phyloP scores from a whole-genome alignment of 2,113 vertebrate genomes.

The Acrocephalus kingi region DNA sequence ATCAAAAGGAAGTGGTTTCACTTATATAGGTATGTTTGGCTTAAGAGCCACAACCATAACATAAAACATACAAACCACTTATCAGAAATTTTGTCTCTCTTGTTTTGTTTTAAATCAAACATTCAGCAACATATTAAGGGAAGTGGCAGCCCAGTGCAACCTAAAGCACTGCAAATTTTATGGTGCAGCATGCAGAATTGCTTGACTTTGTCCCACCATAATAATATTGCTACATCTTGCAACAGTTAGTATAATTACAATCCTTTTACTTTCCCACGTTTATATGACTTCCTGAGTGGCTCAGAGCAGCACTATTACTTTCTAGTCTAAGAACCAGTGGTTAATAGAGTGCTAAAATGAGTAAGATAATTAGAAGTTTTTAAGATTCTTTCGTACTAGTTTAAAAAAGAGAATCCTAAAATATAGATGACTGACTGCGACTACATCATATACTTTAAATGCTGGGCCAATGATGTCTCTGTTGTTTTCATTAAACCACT shows the following conservation, averaged over 20 bases:
- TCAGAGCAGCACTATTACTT: neutral
- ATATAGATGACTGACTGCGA: fast-evolving
- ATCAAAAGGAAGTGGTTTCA: neutral
- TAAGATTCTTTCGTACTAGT: neutral
- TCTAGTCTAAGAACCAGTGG: neutral
- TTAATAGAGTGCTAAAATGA: neutral
- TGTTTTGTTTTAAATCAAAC: neutral
- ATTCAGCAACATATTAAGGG: neutral
- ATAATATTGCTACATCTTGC: neutral
- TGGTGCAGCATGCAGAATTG: neutral
- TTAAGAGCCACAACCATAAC: neutral
- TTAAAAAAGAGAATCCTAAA: neutral
- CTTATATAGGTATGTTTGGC: neutral
- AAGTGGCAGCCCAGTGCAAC: neutral
- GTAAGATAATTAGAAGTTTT: neutral
- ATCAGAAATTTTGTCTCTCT: neutral
- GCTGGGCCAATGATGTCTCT: fast-evolving
- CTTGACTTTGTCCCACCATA: neutral
- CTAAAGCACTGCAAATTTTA: neutral
- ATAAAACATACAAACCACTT: neutral
- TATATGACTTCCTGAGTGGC: neutral
- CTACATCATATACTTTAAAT: neutral
- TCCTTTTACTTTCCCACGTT: neutral
- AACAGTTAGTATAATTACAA: neutral
- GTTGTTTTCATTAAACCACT: neutral